Evolutionary conservation across 2,113 vertebrate genomes (phyloP).

Genomic region (Micromys minutus): DNA sequence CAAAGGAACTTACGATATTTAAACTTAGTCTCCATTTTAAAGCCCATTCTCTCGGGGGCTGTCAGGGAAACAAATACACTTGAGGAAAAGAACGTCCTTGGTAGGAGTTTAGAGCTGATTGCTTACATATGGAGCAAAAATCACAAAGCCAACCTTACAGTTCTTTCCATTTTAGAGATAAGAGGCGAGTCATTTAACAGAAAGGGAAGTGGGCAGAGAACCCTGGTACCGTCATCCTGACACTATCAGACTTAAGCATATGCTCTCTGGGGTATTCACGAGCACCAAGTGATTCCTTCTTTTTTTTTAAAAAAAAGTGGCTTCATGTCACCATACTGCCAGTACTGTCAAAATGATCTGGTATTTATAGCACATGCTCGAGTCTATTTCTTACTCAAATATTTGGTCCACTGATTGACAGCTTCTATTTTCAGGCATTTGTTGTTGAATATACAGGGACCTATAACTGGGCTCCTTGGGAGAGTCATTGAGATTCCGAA

Average conservation of each 20-base stretch:
- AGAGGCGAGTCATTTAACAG: neutral
- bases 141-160: neutral
- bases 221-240: neutral
- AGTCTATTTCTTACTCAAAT: conserved; percentile 20
- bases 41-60: neutral
- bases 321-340: neutral
- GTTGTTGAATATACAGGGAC: conserved; percentile 25
- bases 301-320: neutral
- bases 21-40: conserved; percentile 27
- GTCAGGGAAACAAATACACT: neutral
- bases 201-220: neutral
- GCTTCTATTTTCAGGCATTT: conserved; percentile 24
- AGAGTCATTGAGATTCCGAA: conserved; percentile 9
- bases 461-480: neutral
- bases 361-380: neutral
- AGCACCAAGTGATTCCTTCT: conserved; percentile 43
- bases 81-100: neutral
- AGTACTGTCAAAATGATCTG: conserved; percentile 3
- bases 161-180: neutral
- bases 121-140: neutral
- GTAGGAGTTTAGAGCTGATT: neutral
- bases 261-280: neutral
- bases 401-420: conserved; percentile 39
- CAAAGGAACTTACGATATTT: neutral
- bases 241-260: conserved; percentile 31